Percentiles rank a stretch among this genome's conserved stretches.
phyloP scores from a whole-genome alignment of 2,797 vertebrate species.

The Sandelia bainsii region DNA sequence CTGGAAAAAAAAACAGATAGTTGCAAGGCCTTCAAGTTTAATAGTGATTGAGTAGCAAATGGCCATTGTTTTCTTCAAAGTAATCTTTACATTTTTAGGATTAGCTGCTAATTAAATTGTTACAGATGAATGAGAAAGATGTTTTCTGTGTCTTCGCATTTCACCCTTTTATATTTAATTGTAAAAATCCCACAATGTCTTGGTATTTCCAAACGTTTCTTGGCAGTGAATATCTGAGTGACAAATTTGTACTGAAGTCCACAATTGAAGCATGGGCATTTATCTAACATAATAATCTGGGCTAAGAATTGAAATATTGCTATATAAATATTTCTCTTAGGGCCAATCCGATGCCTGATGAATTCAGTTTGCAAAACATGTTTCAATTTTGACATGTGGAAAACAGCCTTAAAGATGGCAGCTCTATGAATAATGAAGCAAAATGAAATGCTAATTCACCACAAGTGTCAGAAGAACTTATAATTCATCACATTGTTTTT shows the following conservation, averaged over 20 bases:
- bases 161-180: too few relatives aligned
- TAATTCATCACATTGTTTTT: conserved; percentile 69
- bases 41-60: background rate
- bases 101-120: too few relatives aligned
- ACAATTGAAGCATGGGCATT: conserved; percentile 1
- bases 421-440: conserved; percentile 71
- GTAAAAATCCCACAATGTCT: background rate
- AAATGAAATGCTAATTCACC: conserved; percentile 75
- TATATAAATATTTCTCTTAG: conserved; percentile 23
- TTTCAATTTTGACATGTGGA: conserved; percentile 63
- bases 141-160: too few relatives aligned
- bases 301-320: conserved; percentile 38
- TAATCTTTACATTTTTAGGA: too few relatives aligned
- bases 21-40: too few relatives aligned
- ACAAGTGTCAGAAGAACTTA: conserved; percentile 61
- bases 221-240: background rate
- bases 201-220: background rate
- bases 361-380: conserved; percentile 62
- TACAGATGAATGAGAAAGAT: too few relatives aligned
- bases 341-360: conserved; percentile 57
- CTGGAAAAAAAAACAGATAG: too few relatives aligned
- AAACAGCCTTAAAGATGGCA: conserved; percentile 70
- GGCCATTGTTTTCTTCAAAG: background rate
- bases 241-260: conserved; percentile 16
- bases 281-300: conserved; percentile 12